Evolutionary conservation across 2,113 vertebrate genomes (phyloP).

Genomic region (Corythornis vintsioides): DNA sequence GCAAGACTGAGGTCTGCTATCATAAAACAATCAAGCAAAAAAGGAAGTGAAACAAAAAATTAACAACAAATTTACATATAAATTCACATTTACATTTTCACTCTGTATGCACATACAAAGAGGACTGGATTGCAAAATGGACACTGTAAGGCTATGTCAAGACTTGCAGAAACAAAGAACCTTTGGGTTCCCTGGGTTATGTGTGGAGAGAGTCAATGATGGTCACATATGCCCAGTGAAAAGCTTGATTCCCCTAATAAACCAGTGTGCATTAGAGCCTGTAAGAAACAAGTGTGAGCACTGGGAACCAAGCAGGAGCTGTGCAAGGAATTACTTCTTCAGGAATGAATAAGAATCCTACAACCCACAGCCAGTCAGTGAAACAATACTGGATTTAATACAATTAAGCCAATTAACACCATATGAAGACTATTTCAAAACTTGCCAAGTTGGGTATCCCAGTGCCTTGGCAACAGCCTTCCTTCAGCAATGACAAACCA

Average conservation of each 20-base stretch:
- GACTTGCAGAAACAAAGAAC: neutral
- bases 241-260: neutral
- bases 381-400: slow-evolving; percentile 13
- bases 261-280: neutral
- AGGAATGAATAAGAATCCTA: neutral
- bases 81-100: neutral
- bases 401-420: slow-evolving; percentile 33
- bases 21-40: slow-evolving; percentile 41
- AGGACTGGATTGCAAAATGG: neutral
- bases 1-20: slow-evolving; percentile 40
- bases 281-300: rapidly evolving
- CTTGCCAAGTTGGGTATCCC: neutral
- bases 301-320: neutral
- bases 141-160: neutral
- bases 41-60: slow-evolving; percentile 50
- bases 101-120: neutral
- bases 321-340: neutral
- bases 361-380: neutral
- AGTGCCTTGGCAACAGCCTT: neutral
- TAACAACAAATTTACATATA: neutral
- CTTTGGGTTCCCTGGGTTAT: neutral
- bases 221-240: neutral
- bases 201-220: neutral
- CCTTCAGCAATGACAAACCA: neutral
- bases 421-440: neutral